Evolutionary conservation across 2,888 invertebrate genomes (phyloP), one percentile per base, ranked within the genome.

Genomic region (Orgyia antiqua): DNA sequence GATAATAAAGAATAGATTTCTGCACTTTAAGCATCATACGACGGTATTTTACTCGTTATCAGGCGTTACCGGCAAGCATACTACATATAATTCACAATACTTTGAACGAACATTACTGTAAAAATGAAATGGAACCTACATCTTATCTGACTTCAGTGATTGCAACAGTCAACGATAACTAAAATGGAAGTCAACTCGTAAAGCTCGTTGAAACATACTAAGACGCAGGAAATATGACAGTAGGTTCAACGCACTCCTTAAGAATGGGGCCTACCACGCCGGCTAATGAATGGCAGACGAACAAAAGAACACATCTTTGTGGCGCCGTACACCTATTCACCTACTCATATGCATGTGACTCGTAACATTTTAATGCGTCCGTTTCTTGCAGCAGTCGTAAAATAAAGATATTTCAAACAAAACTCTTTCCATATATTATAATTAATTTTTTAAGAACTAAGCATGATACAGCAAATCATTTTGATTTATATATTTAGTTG

Each of bases 211-310:
- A 15, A 15, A 65, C 68, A 60, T 53, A 56, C 62, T 56, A 55
- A 65, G 62, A 58, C 58, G 61, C 59, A 66, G 66, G 68, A 68
- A 71, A 70, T 64, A 68, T 65, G 71, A 76, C 77, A 76, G 69
- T 42, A 53, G 61, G 77, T 78, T 82, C 83, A 76, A 70, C 66
- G 82, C 64, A 70, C 84, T 67, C 60, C 52, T 44, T 42, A 70
- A 80, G 76, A 82, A 83, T 76, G 76, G 61, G 71, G 69, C 57
- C 64, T 64, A 73, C 61, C 61, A 67, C 66, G 67, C 66, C 77
- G 72, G 68, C 74, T 79, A 82, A 83, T 82, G 83, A 82, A 84
- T 82, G 67, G 72, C 70, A 66, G 66, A 67, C 66, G 64, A 69
- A 84, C 82, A 83, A 83, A 78, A 67, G 69, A 57, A 51, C 54